phyloP scores from a whole-genome alignment of 30 jellyfish, hydroid and myxozoan species.

The Turritopsis dohrnii region DNA sequence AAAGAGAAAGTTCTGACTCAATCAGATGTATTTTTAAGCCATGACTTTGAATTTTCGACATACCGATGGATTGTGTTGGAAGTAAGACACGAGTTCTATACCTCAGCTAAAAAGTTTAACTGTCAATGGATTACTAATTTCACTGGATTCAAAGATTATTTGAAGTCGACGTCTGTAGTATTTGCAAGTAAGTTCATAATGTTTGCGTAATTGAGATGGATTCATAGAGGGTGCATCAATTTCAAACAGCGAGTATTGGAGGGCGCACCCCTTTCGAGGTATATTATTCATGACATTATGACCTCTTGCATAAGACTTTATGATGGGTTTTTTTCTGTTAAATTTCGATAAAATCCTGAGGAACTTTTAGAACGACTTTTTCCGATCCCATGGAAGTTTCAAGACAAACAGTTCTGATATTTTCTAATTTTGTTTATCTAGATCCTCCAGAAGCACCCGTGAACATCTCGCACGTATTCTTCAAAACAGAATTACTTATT shows the following conservation, averaged over 20 bases:
- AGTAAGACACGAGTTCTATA: not conserved
- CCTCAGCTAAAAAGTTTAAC: not conserved
- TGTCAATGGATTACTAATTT: not conserved
- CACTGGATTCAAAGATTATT: not conserved
- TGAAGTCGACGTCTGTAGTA: not conserved
- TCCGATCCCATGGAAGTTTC: not conserved
- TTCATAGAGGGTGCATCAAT: too few species aligned
- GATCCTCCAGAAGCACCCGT: slow-evolving; percentile 8
- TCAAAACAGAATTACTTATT: not conserved
- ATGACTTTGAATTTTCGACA: not conserved
- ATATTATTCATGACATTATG: too few species aligned
- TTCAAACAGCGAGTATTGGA: too few species aligned
- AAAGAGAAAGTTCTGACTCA: not conserved
- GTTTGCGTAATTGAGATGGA: not conserved
- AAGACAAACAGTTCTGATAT: not conserved
- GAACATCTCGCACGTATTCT: not conserved
- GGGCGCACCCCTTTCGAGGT: too few species aligned
- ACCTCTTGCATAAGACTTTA: too few species aligned
- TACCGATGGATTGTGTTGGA: not conserved
- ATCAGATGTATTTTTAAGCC: not conserved
- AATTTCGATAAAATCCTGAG: too few species aligned
- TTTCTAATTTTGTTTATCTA: not conserved
- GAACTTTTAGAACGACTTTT: too few species aligned
- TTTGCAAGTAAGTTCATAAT: not conserved
- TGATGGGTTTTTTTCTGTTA: too few species aligned